Evolutionary conservation across 2,888 invertebrate genomes (phyloP).

Genomic region (Lydus trimaculatus): DNA sequence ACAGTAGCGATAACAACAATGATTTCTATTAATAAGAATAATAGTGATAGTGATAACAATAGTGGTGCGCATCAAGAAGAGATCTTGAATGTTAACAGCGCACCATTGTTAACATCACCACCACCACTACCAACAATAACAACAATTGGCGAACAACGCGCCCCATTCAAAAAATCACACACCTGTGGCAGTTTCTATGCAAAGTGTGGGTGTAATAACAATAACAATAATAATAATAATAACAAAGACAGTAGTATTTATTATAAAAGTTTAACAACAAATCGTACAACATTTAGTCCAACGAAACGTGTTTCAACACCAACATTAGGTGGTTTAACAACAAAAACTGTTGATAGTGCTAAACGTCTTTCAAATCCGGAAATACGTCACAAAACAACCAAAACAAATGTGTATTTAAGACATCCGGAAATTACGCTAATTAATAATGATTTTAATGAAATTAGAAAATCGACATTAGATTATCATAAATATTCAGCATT

Average conservation of each 20-base stretch:
- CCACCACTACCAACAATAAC: neutral
- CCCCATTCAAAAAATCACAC: conserved; percentile 54
- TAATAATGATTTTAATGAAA: conserved; percentile 40
- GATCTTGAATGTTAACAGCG: conserved; percentile 26
- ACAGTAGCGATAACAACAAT: neutral
- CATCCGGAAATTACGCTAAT: conserved; percentile 57
- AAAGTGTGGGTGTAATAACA: conserved; percentile 57
- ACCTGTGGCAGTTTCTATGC: conserved; percentile 61
- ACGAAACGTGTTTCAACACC: conserved; percentile 30
- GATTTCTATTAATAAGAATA: conserved; percentile 4
- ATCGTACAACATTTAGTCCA: conserved; percentile 27
- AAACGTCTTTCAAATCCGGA: conserved; percentile 50
- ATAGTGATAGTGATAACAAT: neutral
- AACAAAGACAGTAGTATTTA: neutral
- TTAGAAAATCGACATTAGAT: conserved; percentile 47
- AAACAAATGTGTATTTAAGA: conserved; percentile 49
- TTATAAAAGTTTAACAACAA: conserved; percentile 8
- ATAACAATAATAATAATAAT: conserved; percentile 24
- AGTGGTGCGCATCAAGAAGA: conserved; percentile 6
- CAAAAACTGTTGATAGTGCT: conserved; percentile 20
- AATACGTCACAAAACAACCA: conserved; percentile 39
- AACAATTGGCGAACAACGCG: conserved; percentile 35
- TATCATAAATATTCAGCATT: conserved; percentile 53
- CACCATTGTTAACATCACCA: conserved; percentile 28
- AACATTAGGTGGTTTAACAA: conserved; percentile 24